These are phyloP conservation scores for Sceloporus tristichus DNA, from an alignment of 2,113 vertebrate genomes.

Conservation along the genomic window DNA sequence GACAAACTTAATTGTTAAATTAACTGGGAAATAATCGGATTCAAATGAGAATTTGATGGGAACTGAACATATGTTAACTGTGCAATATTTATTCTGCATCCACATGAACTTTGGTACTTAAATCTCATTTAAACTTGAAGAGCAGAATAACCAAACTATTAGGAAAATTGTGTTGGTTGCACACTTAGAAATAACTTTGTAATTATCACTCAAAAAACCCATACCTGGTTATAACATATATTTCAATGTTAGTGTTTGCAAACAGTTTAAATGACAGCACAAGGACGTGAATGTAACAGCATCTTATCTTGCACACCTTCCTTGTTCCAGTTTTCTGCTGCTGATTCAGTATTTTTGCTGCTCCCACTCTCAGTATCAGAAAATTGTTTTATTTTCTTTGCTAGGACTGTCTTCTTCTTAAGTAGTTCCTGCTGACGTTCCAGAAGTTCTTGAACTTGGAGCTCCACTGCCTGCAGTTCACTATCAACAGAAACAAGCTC, in stretches of 20 bases:
- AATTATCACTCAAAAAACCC: not conserved
- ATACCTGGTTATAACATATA: not conserved
- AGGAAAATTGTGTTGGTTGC: too few species aligned
- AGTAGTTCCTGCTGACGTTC: constrained; percentile 87
- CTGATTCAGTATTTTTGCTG: constrained; percentile 68
- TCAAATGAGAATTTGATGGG: not conserved
- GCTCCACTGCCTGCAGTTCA: constrained; percentile 88
- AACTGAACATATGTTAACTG: not conserved
- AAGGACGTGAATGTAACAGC: not conserved
- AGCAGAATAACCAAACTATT: not conserved
- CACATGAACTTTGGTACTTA: not conserved
- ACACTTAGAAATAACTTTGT: not conserved
- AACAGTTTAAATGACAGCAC: not conserved
- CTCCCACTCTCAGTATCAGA: constrained; percentile 71
- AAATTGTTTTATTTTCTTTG: constrained; percentile 80
- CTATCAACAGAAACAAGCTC: constrained; percentile 85
- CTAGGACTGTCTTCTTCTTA: constrained; percentile 80
- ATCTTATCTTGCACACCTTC: constrained; percentile 78
- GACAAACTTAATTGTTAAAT: too few species aligned
- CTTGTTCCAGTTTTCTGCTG: constrained; percentile 80
- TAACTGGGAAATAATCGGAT: not conserved
- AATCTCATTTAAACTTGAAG: not conserved
- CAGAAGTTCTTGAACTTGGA: constrained; percentile 89
- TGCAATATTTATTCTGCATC: not conserved
- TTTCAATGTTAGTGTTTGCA: not conserved